Conservation (phyloP, 2,113 vertebrate genomes). For the Rhabdomys dilectus region DNA sequence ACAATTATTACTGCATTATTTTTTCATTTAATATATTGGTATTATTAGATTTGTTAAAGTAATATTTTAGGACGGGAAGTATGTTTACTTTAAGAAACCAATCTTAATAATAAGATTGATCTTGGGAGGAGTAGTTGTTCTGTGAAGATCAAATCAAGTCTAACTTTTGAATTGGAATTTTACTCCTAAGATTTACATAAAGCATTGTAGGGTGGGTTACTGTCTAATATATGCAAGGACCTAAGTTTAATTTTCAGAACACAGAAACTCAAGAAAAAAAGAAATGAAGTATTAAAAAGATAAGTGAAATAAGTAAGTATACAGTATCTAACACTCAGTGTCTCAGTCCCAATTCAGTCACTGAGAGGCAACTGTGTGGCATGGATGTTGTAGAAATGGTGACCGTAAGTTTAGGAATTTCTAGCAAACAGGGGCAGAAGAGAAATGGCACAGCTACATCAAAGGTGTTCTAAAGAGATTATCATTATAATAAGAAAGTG, state of each 20-base stretch:
- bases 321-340: not conserved
- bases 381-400: rapidly evolving
- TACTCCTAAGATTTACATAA: not conserved
- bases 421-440: not conserved
- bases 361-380: not conserved
- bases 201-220: not conserved
- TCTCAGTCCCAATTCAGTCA: not conserved
- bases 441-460: not conserved
- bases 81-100: not conserved
- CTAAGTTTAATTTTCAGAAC: not conserved
- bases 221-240: not conserved
- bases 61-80: not conserved
- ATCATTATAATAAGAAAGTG: not conserved
- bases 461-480: not conserved
- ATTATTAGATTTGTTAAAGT: not conserved
- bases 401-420: not conserved
- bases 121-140: not conserved
- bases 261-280: not conserved
- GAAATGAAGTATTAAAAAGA: not conserved
- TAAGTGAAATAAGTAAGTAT: not conserved
- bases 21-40: not conserved
- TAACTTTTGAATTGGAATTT: not conserved
- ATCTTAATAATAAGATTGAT: not conserved
- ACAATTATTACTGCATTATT: not conserved
- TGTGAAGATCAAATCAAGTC: not conserved